These are phyloP conservation scores for Blastobasis lacticolella DNA, from an alignment of 2,888 invertebrate species.

Conservation along the genomic window DNA sequence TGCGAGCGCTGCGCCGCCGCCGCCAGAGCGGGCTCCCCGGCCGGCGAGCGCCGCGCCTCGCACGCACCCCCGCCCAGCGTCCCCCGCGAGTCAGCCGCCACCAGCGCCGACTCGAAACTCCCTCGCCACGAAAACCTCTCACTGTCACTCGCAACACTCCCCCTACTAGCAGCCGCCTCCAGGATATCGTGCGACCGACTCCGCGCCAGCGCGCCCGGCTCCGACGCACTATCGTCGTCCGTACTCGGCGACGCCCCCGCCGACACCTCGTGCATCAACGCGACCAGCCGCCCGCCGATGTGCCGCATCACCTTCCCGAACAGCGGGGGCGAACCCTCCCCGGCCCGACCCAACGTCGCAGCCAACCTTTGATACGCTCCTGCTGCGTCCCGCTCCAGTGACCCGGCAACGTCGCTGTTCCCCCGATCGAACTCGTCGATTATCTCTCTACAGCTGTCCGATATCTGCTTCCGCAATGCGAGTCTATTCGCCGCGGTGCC, in stretches of 20 bases:
- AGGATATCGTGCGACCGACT: slow-evolving; percentile 89
- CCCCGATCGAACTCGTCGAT: slow-evolving; percentile 89
- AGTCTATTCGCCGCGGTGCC: slow-evolving; percentile 78
- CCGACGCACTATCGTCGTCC: slow-evolving; percentile 82
- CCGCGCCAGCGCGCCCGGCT: slow-evolving; percentile 79
- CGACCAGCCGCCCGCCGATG: slow-evolving; percentile 89
- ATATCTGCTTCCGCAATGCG: slow-evolving; percentile 87
- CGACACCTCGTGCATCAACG: slow-evolving; percentile 93
- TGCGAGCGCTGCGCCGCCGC: slow-evolving; percentile 86
- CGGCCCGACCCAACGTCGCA: slow-evolving; percentile 86
- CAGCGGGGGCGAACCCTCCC: slow-evolving; percentile 83
- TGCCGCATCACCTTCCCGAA: slow-evolving; percentile 95
- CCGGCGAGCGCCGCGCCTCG: slow-evolving; percentile 85
- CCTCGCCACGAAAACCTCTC: slow-evolving; percentile 94
- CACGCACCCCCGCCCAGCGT: slow-evolving; percentile 81
- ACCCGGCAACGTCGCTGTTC: slow-evolving; percentile 68
- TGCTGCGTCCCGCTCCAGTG: slow-evolving; percentile 83
- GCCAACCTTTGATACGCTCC: slow-evolving; percentile 91
- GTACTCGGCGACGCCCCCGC: slow-evolving; percentile 84
- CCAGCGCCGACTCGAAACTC: slow-evolving; percentile 92
- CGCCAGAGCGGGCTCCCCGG: slow-evolving; percentile 87
- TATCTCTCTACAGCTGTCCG: slow-evolving; percentile 90
- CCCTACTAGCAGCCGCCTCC: slow-evolving; percentile 73
- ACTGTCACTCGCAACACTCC: slow-evolving; percentile 87
- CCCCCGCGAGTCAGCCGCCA: slow-evolving; percentile 90